phyloP scores from a whole-genome alignment of 2,113 vertebrate genomes.

The Phaethon lepturus region DNA sequence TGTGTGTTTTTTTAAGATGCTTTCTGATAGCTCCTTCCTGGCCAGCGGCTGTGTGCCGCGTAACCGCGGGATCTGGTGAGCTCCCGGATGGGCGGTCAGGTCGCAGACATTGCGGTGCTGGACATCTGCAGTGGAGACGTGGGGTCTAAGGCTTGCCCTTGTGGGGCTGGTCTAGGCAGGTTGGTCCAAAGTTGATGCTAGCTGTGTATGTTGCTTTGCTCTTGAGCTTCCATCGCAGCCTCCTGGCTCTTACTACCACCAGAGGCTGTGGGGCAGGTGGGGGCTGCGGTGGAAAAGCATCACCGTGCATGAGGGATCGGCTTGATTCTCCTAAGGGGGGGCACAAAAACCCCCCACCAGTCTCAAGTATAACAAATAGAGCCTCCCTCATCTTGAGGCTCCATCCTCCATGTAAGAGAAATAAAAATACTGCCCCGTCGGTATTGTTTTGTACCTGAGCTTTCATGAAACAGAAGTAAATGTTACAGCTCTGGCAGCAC shows the following conservation, averaged over 20 bases:
- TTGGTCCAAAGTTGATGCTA: not conserved
- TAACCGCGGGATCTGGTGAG: not conserved
- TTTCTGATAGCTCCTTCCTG: not conserved
- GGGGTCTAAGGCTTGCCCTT: not conserved
- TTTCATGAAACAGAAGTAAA: not conserved
- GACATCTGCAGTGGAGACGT: not conserved
- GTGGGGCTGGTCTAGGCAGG: not conserved
- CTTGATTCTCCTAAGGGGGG: accelerated
- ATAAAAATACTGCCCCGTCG: not conserved
- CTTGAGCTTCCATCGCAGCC: not conserved
- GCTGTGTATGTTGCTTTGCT: not conserved
- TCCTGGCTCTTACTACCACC: not conserved
- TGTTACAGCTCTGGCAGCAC: not conserved
- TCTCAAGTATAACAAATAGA: not conserved
- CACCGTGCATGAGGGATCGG: accelerated
- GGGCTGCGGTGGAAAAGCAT: not conserved
- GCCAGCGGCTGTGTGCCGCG: not conserved
- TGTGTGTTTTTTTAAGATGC: not conserved
- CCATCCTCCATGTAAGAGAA: not conserved
- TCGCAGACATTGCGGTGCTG: not conserved
- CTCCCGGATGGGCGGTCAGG: accelerated
- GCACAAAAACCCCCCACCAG: not conserved
- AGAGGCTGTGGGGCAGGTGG: accelerated
- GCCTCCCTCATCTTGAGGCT: not conserved
- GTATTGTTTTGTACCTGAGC: not conserved